Evolutionary conservation across 2,113 vertebrate species (phyloP).

Genomic region (Delphinus delphis): DNA sequence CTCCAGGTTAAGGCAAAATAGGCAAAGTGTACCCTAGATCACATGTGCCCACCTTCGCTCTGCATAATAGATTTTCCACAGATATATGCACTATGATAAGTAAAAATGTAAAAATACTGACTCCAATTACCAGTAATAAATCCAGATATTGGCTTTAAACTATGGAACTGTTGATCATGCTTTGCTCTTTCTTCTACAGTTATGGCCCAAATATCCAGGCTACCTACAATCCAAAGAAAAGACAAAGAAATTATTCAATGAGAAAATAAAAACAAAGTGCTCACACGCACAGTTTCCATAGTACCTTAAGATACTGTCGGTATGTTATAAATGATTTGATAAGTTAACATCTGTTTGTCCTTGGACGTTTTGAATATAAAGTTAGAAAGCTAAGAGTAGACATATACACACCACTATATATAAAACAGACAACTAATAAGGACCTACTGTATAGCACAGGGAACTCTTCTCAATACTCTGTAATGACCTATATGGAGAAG

Average conservation of each 20-base stretch:
- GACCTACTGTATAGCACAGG: not conserved
- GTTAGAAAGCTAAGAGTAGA: not conserved
- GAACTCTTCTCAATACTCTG: not conserved
- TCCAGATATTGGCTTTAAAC: conserved; percentile 93
- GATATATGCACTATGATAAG: not conserved
- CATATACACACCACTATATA: not conserved
- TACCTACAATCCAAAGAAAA: conserved; percentile 83
- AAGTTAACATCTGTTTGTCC: not conserved
- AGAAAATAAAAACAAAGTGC: not conserved
- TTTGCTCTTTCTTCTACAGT: conserved; percentile 97
- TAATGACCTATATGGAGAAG: not conserved
- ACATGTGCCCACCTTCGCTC: not conserved
- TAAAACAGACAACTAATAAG: not conserved
- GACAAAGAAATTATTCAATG: not conserved
- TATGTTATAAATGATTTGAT: not conserved
- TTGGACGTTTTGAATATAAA: not conserved
- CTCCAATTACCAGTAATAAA: conserved; percentile 94
- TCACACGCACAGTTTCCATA: not conserved
- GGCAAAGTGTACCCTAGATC: not conserved
- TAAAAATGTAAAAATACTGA: not conserved
- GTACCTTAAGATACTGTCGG: not conserved
- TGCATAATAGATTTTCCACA: not conserved
- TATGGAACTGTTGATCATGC: conserved; percentile 98
- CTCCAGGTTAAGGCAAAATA: not conserved
- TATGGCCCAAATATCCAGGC: conserved; percentile 96